These are phyloP conservation scores for Danaus melanippus DNA, from an alignment of 1,140 invertebrate genomes.

Conservation along the genomic window DNA sequence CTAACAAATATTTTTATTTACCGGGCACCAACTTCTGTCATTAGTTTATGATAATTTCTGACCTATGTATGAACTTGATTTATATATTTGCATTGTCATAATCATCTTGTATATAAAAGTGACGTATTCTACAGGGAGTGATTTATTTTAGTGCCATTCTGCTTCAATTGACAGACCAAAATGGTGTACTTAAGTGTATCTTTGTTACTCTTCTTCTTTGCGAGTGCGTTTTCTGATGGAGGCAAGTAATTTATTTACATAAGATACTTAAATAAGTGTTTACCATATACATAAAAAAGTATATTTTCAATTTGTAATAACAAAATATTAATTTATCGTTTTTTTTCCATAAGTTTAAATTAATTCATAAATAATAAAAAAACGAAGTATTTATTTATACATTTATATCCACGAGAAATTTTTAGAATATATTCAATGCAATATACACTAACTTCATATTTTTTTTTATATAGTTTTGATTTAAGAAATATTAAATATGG, in stretches of 20 bases:
- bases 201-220: conserved; percentile 11
- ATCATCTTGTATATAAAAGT: conserved; percentile 14
- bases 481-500: too few relatives aligned
- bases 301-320: too few relatives aligned
- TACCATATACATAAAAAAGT: too few relatives aligned
- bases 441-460: too few relatives aligned
- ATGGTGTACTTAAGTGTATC: conserved; percentile 12
- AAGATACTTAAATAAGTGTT: too few relatives aligned
- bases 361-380: background rate
- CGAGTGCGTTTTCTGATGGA: conserved; percentile 13
- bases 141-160: conserved; percentile 12
- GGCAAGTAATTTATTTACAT: conserved; percentile 2
- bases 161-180: conserved; percentile 10
- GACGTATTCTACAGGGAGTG: conserved; percentile 6
- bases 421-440: too few relatives aligned
- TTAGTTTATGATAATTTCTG: conserved; percentile 14
- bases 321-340: background rate
- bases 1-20: conserved; percentile 13
- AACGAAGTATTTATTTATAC: too few relatives aligned
- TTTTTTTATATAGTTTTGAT: too few relatives aligned
- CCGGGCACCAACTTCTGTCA: conserved; percentile 7
- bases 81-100: conserved; percentile 21
- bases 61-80: conserved; percentile 19
- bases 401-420: too few relatives aligned
- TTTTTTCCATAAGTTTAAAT: conserved; percentile 1